Evolutionary conservation across 2,888 invertebrate species (phyloP), one percentile per base, ranked within the genome.

Genomic region (Sphaerophoria rueppellii): DNA sequence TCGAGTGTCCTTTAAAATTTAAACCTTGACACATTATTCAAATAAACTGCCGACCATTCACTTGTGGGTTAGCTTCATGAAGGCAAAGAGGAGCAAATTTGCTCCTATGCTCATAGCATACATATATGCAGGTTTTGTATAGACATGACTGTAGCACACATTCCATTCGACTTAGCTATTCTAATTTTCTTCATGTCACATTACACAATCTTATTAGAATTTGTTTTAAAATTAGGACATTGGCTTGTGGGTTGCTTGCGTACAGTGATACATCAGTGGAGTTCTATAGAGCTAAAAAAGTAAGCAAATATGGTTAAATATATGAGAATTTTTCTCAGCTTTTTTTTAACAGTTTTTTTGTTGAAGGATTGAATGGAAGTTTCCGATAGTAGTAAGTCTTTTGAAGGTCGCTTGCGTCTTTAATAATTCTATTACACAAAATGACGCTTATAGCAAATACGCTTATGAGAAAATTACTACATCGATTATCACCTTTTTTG

Each of bases 121-220:
- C n/a, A 48, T 48, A n/a, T 48, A 12, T 48, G 6, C 14, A 4
- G 6, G 48, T 6, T n/a, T 40, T 48, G 6, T 48, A 48, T 24
- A 24, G 24, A 24, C 24, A 24, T 24, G 1, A 1, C 24, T 24
- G 24, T 24, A 24, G 24, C n/a, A 48, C 5, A 50, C 6, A 37
- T 35, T 37, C 35, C 14, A 14, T 57, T 14, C 6, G 40, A 43
- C 24, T 35, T 24, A 60, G 43, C 24, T 60, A 24, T 32, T 24
- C 65, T 65, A 32, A 43, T 50, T 48, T 65, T 35, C 12, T 12
- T 14, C 50, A 14, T 48, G 14, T 24, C 60, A 43, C 60, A 60
- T 60, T 60, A 60, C 43, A 60, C 43, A 50, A 65, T 32, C 65
- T 65, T 50, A 43, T 48, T 50, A 24, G 48, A 50, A 60, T 60